Conservation (phyloP, 2,797 vertebrate genomes). For the Tachyglossus aculeatus region DNA sequence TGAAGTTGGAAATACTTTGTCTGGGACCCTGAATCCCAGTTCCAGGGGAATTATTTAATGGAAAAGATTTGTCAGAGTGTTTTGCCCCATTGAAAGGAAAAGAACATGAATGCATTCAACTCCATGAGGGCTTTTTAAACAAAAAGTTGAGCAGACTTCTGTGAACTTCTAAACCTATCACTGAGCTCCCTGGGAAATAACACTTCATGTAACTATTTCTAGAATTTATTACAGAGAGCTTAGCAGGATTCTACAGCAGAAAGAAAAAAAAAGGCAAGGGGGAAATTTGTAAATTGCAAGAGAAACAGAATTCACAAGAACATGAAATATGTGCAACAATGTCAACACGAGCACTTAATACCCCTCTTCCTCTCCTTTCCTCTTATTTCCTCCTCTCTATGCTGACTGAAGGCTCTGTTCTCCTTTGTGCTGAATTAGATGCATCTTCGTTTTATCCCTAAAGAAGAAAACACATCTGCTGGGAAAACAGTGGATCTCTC, state of each 20-base stretch:
- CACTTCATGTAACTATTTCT: slow-evolving; percentile 20
- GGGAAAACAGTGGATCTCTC: no score
- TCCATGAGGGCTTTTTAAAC: slow-evolving; percentile 21
- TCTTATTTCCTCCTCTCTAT: no score
- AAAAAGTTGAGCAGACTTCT: slow-evolving; percentile 34
- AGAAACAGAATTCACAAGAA: background rate
- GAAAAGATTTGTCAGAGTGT: slow-evolving; percentile 36
- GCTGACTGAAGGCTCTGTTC: no score
- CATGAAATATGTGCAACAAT: no score
- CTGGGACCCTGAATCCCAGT: slow-evolving; percentile 14
- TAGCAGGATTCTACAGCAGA: slow-evolving; percentile 28
- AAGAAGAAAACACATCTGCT: no score
- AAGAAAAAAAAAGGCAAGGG: background rate
- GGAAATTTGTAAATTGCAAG: background rate
- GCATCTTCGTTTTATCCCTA: no score
- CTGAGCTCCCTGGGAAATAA: slow-evolving; percentile 29
- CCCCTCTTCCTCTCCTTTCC: no score
- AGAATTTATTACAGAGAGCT: slow-evolving; percentile 9
- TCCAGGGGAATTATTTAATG: slow-evolving; percentile 48
- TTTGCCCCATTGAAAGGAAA: slow-evolving; percentile 38
- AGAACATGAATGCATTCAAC: slow-evolving; percentile 2
- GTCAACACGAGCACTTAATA: no score
- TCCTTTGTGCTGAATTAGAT: no score
- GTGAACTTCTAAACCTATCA: slow-evolving; percentile 24
- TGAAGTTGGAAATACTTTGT: slow-evolving; percentile 28